Base-by-base conservation (phyloP, 2,797 vertebrate genomes). In the Hyperoplus immaculatus region DNA sequence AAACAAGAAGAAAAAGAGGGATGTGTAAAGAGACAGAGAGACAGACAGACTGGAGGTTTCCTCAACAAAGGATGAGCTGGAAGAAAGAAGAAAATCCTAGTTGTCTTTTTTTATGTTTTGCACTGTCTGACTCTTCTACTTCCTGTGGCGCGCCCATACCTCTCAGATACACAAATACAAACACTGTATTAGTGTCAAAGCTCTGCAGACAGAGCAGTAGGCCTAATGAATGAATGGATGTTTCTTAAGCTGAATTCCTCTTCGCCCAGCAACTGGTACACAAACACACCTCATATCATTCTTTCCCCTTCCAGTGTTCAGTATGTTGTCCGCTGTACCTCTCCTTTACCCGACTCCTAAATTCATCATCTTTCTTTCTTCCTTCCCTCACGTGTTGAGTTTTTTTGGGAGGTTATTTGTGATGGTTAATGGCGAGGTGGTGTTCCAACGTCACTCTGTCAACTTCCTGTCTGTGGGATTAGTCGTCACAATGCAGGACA, bases 211-310 rank as follows among this genome's bases (percentile, higher is more conserved):
- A 67, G 75, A 83, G 29, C 64, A 47, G 71, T 60, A 46, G 67
- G 60, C 38, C 46, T 57, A 85, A 90, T 87, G 82, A 90, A 88
- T 75, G 75, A 88, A 65, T 83, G 74, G 57, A 90, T 88, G 89
- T 68, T 29, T 87, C 90, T 77, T 16, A 21, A 78, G 75, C 66
- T 72, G 47, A 83, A 93, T 92, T 87, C 29, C 86, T 90, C 74
- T 68, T 88, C 74, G 7, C 93, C 91, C 87, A 79, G 90, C 90
- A 92, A 93, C 92, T 86, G 75, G 55, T 74, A 18, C 60, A 51
- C 72, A 75, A 54, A 58, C 78, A 72, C 46, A 53, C 58, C 67
- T 80, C 64, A 78, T 57, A 70, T 69, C 59, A 51, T 51, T 54
- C 38, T 29, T 4, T 9, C 55, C 50, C 47, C 60, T 67, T 69